A percentile compares a stretch with the other conserved stretches of the same genome.
Conservation (phyloP, 2,113 vertebrate species). For the Morone saxatilis region DNA sequence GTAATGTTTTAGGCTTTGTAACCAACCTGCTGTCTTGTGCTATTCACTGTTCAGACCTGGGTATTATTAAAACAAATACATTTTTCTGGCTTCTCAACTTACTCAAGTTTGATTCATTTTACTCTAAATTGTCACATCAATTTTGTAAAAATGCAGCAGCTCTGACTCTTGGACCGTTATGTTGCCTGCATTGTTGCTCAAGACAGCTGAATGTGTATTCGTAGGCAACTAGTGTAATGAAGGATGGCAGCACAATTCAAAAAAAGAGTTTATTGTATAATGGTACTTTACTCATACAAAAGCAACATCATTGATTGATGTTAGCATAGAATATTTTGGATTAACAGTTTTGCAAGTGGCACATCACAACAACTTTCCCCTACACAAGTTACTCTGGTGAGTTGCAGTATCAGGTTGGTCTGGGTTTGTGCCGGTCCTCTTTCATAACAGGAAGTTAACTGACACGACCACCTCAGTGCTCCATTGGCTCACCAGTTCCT, state of each 20-base stretch:
- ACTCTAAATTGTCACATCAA: neutral
- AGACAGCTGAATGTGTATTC: neutral
- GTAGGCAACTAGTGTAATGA: neutral
- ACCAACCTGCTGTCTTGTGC: neutral
- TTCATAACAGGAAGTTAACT: slow-evolving; percentile 22
- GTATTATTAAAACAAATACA: neutral
- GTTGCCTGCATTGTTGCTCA: neutral
- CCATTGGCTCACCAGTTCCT: slow-evolving; percentile 94
- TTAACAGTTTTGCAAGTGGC: slow-evolving; percentile 65
- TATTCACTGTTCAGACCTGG: neutral
- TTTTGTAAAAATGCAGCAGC: too few species aligned
- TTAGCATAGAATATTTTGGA: slow-evolving; percentile 57
- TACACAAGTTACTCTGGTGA: slow-evolving; percentile 15
- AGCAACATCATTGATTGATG: slow-evolving; percentile 68
- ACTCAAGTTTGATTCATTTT: neutral
- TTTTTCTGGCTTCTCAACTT: neutral
- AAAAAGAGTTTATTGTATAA: slow-evolving; percentile 78
- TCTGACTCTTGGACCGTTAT: neutral
- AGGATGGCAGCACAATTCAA: slow-evolving; percentile 67
- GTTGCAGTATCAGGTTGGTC: slow-evolving; percentile 44
- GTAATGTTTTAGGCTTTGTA: neutral
- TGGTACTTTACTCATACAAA: slow-evolving; percentile 78
- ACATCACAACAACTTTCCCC: slow-evolving; percentile 44
- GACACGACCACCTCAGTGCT: slow-evolving; percentile 86
- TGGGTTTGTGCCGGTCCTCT: slow-evolving; percentile 1